These are phyloP conservation scores for Drosophila picticornis DNA, from an alignment of 2,888 invertebrate genomes.

Conservation along the genomic window DNA sequence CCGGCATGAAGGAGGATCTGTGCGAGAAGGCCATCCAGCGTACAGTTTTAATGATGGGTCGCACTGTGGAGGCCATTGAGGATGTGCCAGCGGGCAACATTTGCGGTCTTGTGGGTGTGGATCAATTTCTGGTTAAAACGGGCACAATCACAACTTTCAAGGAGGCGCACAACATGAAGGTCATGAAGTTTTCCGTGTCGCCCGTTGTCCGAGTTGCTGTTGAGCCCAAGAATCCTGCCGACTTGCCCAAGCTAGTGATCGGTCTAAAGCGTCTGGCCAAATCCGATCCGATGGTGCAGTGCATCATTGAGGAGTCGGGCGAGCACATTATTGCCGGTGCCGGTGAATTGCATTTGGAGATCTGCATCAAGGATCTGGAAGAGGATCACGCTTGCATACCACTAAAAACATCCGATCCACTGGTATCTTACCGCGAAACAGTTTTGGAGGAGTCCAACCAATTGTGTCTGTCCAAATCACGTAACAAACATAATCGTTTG, in stretches of 20 bases:
- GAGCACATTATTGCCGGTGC: constrained; percentile 99
- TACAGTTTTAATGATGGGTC: constrained; percentile 99
- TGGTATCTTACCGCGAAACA: constrained; percentile 99
- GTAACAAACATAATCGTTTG: constrained; percentile 99
- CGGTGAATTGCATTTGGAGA: constrained; percentile 99
- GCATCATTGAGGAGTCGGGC: constrained; percentile 99
- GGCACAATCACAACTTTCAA: constrained; percentile 99
- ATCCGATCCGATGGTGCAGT: constrained; percentile 99
- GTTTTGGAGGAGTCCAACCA: constrained; percentile 96
- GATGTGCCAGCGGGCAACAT: constrained; percentile 99
- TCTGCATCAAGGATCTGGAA: constrained; percentile 99
- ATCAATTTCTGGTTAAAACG: constrained; percentile 99
- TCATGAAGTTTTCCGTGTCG: constrained; percentile 99
- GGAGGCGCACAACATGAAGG: constrained; percentile 99
- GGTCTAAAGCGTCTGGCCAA: constrained; percentile 99
- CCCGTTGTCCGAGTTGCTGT: constrained; percentile 99
- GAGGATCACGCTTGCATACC: constrained; percentile 99
- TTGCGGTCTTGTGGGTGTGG: constrained; percentile 99
- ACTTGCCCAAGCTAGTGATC: constrained; percentile 99
- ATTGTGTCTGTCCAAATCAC: constrained; percentile 99
- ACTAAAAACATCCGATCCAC: constrained; percentile 99
- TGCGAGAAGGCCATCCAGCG: constrained; percentile 99
- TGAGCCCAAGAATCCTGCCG: constrained; percentile 99
- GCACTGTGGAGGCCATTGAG: constrained; percentile 99
- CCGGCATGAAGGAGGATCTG: constrained; percentile 99